Evolutionary conservation across 2,797 vertebrate genomes (phyloP).

Genomic region (Mycteria americana): DNA sequence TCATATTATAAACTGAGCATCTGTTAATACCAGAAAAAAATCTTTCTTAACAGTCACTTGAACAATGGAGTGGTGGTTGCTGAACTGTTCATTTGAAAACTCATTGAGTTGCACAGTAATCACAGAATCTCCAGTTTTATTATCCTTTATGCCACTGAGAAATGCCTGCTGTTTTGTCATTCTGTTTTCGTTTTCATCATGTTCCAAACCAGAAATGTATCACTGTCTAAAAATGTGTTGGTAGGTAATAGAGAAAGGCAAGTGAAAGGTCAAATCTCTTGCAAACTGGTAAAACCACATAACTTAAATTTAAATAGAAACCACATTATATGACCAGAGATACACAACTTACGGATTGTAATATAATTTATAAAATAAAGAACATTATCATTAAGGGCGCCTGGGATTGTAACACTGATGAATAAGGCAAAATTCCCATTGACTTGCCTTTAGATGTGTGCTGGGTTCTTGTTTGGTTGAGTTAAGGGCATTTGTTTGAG

Average conservation of each 20-base stretch:
- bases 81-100: constrained; percentile 1
- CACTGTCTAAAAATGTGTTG: background rate
- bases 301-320: background rate
- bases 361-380: background rate
- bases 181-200: constrained; percentile 29
- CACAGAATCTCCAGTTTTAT: background rate
- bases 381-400: background rate
- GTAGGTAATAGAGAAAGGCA: background rate
- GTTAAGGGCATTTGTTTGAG: background rate
- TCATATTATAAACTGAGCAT: background rate
- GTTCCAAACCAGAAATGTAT: constrained; percentile 10
- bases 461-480: background rate
- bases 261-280: constrained; percentile 33
- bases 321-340: background rate
- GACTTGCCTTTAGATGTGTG: background rate
- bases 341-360: background rate
- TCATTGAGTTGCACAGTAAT: background rate
- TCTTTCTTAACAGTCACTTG: background rate
- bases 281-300: background rate
- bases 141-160: background rate
- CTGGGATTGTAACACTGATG: background rate
- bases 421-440: background rate
- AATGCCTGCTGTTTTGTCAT: background rate
- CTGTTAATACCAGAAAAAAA: background rate
- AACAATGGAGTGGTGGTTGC: background rate